A percentile compares a stretch with the other conserved stretches of the same genome.
Evolutionary conservation across 2,113 vertebrate genomes (phyloP).

Genomic region (Scartelaos histophorus): DNA sequence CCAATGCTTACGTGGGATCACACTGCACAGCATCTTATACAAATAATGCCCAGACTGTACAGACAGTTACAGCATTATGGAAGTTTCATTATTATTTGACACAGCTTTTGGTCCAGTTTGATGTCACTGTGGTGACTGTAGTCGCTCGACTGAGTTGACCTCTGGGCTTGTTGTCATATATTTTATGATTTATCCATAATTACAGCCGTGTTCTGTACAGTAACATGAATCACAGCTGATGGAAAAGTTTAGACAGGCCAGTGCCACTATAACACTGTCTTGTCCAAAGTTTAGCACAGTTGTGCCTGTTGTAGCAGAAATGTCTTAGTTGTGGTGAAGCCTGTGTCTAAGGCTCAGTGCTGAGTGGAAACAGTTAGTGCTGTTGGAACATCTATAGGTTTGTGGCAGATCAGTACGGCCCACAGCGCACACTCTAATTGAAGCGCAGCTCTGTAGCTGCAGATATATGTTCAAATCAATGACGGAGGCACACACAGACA

Average conservation of each 20-base stretch:
- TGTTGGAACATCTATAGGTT: conserved; percentile 22
- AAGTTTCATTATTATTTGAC: neutral
- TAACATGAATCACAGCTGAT: neutral
- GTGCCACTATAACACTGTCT: neutral
- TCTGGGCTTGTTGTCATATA: neutral
- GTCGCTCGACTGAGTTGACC: neutral
- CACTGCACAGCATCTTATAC: neutral
- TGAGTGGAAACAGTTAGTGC: neutral
- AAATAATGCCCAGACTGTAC: neutral
- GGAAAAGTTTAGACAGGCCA: neutral
- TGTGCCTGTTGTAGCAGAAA: conserved; percentile 12
- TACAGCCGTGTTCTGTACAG: neutral
- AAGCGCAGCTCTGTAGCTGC: conserved; percentile 21
- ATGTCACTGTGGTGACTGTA: neutral
- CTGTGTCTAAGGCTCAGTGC: conserved; percentile 6
- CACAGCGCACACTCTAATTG: conserved; percentile 33
- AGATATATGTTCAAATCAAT: conserved; percentile 49
- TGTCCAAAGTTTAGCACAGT: conserved; percentile 1
- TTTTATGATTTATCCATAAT: neutral
- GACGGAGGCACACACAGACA: conserved; percentile 20
- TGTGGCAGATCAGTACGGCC: conserved; percentile 21
- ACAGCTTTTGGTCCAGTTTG: neutral
- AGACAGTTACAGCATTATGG: neutral
- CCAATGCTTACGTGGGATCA: neutral
- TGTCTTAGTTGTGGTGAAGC: neutral